Conservation (phyloP, 2,113 vertebrate genomes). For the Leptocoma aspasia region DNA sequence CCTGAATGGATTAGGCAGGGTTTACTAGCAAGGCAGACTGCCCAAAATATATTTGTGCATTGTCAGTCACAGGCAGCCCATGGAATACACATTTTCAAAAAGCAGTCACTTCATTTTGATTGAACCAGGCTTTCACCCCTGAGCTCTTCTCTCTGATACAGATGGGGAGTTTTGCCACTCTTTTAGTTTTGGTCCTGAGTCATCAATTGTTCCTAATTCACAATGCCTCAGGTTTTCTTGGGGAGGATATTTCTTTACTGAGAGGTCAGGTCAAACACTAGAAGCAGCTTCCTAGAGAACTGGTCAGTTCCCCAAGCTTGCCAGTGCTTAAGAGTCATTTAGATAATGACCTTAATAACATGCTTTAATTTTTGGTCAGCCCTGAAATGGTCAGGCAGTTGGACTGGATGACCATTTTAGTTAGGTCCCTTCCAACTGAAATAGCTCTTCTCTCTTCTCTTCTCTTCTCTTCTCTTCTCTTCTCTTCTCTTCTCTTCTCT, state of each 20-base stretch:
- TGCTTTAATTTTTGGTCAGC: background rate
- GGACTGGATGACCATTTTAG: background rate
- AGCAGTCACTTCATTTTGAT: background rate
- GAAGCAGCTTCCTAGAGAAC: background rate
- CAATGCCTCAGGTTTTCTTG: accelerated
- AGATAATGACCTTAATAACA: background rate
- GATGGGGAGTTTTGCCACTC: background rate
- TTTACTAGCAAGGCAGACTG: background rate
- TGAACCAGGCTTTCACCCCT: background rate
- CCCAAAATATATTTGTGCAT: background rate
- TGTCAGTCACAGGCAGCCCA: background rate
- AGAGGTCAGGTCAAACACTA: background rate
- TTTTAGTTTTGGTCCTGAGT: background rate
- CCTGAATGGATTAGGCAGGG: background rate
- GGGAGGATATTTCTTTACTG: background rate
- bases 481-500: accelerated
- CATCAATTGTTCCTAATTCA: accelerated
- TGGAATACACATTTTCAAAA: background rate
- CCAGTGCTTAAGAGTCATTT: background rate
- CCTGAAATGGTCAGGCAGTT: background rate
- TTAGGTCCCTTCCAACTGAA: background rate
- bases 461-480: background rate
- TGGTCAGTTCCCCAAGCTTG: background rate
- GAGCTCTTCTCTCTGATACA: background rate
- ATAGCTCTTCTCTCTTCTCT: background rate